A percentile compares a stretch with the other conserved stretches of the same genome.
phyloP scores from a whole-genome alignment of 2,888 invertebrate genomes.

The Unio delphinus region DNA sequence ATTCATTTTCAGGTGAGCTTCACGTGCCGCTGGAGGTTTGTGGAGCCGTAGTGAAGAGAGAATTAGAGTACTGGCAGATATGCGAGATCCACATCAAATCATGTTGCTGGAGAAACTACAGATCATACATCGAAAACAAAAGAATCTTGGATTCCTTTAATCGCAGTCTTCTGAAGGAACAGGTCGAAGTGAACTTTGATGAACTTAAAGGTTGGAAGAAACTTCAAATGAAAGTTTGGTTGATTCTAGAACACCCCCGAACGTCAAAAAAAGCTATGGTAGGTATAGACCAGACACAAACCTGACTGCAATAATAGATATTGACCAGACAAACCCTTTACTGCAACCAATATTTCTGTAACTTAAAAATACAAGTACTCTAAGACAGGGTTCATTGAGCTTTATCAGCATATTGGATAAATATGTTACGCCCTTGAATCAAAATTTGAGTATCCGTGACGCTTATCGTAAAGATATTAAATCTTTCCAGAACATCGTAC shows the following conservation, averaged over 20 bases:
- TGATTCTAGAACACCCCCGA: slow-evolving; percentile 67
- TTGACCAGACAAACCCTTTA: too few species aligned
- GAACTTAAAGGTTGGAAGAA: slow-evolving; percentile 60
- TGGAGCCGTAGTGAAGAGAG: slow-evolving; percentile 69
- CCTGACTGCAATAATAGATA: too few species aligned
- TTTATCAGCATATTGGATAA: too few species aligned
- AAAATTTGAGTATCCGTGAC: too few species aligned
- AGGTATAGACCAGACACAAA: slow-evolving; percentile 18
- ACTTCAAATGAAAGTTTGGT: slow-evolving; percentile 65
- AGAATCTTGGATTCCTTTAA: slow-evolving; percentile 66
- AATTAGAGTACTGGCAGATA: slow-evolving; percentile 70
- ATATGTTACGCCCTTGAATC: too few species aligned
- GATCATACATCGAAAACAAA: slow-evolving; percentile 68
- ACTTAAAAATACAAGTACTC: too few species aligned
- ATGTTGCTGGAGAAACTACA: slow-evolving; percentile 68
- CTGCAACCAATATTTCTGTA: too few species aligned
- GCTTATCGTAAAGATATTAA: too few species aligned
- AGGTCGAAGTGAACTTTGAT: slow-evolving; percentile 52
- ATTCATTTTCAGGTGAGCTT: slow-evolving; percentile 62
- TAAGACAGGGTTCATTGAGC: too few species aligned
- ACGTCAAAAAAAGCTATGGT: slow-evolving; percentile 68
- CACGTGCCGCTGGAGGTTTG: slow-evolving; percentile 70
- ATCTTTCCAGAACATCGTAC: too few species aligned
- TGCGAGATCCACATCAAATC: slow-evolving; percentile 67
- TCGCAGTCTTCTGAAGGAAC: slow-evolving; percentile 59